Conservation (phyloP, 2,113 vertebrate genomes). For the Rana temporaria region DNA sequence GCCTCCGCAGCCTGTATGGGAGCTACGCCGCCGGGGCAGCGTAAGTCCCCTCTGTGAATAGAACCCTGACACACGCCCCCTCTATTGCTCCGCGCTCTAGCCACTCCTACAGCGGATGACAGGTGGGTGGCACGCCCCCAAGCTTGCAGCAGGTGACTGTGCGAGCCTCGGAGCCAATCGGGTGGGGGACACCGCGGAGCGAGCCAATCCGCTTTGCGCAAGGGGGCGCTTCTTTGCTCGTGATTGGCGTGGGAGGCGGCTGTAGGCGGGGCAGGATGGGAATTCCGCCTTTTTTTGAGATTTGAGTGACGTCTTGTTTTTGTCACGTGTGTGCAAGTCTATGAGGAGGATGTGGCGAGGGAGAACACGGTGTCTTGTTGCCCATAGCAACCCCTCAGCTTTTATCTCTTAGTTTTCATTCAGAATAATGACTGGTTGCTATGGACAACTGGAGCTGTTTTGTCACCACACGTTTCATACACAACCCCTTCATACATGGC, state of each 20-base stretch:
- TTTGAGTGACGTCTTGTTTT: neutral
- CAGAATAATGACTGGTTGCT: no score
- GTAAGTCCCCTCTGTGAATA: slow-evolving; percentile 32
- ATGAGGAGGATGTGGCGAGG: no score
- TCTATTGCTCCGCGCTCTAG: neutral
- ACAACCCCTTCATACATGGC: no score
- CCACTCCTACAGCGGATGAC: slow-evolving; percentile 22
- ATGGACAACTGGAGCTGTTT: no score
- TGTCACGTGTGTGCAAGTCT: neutral
- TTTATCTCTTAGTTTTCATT: no score
- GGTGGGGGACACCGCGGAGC: neutral
- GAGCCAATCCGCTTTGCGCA: neutral
- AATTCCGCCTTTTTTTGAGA: slow-evolving; percentile 4
- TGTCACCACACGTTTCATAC: no score
- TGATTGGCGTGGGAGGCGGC: neutral
- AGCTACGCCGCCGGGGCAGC: neutral
- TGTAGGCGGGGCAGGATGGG: neutral
- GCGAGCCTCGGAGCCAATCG: neutral
- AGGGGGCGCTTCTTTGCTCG: no score
- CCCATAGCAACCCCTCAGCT: no score
- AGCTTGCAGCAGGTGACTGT: slow-evolving; percentile 4
- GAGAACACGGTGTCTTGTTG: no score
- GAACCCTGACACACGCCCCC: slow-evolving; percentile 1
- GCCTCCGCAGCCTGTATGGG: neutral
- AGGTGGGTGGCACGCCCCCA: slow-evolving; percentile 19